phyloP scores from a whole-genome alignment of 92 coral and sea anemone genomes.

The Porites evermanni region DNA sequence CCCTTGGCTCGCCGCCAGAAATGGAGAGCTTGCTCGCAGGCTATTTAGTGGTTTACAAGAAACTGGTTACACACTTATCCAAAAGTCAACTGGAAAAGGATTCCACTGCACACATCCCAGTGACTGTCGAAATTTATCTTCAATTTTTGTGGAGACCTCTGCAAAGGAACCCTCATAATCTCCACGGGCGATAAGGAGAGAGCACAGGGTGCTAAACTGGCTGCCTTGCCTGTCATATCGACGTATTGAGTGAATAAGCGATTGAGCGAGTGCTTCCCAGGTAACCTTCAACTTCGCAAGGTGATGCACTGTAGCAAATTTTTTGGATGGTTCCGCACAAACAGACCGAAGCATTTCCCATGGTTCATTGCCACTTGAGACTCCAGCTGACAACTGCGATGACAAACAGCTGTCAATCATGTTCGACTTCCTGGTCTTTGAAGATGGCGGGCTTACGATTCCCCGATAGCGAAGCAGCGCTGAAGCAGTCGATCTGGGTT shows the following conservation, averaged over 20 bases:
- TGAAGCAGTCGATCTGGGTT: slow-evolving; percentile 80
- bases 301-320: slow-evolving; percentile 85
- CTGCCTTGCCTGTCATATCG: slow-evolving; percentile 78
- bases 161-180: slow-evolving; percentile 73
- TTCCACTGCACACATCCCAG: slow-evolving; percentile 87
- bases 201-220: slow-evolving; percentile 65
- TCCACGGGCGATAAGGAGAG: slow-evolving; percentile 86
- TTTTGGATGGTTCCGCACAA: slow-evolving; percentile 86
- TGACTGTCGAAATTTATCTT: slow-evolving; percentile 68
- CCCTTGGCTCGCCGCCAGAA: too few species aligned
- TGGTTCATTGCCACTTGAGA: slow-evolving; percentile 80
- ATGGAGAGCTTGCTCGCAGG: not conserved
- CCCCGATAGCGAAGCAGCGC: slow-evolving; percentile 83
- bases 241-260: slow-evolving; percentile 74
- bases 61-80: slow-evolving; percentile 76
- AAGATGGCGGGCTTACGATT: slow-evolving; percentile 31
- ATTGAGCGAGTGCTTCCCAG: slow-evolving; percentile 82
- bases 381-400: slow-evolving; percentile 30
- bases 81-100: slow-evolving; percentile 85
- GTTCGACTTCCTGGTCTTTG: slow-evolving; percentile 9
- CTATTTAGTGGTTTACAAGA: too few species aligned
- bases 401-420: slow-evolving; percentile 17
- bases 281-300: slow-evolving; percentile 70
- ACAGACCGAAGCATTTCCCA: slow-evolving; percentile 91
- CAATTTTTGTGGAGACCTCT: slow-evolving; percentile 71